These are phyloP conservation scores for Schmidtea mediterranea DNA, from an alignment of 1,140 invertebrate species.

Conservation along the genomic window DNA sequence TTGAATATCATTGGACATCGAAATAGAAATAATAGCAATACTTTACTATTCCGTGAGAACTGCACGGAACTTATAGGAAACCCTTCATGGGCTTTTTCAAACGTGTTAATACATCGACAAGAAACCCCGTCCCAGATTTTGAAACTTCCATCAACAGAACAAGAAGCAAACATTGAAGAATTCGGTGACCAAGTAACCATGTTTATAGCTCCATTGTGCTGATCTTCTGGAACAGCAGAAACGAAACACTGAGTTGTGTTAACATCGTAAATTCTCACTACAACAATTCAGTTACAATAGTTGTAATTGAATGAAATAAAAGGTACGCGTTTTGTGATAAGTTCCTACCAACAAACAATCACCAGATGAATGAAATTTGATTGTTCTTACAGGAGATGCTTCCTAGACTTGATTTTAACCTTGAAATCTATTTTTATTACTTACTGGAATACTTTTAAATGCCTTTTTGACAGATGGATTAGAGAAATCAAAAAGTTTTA, in stretches of 20 bases:
- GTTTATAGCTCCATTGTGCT: slow-evolving; percentile 60
- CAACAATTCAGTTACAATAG: slow-evolving; percentile 14
- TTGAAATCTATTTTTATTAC: not conserved
- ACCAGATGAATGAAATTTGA: slow-evolving; percentile 77
- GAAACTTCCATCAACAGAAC: slow-evolving; percentile 66
- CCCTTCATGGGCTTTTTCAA: slow-evolving; percentile 67
- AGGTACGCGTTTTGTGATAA: slow-evolving; percentile 42
- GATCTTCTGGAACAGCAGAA: slow-evolving; percentile 57
- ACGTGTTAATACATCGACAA: slow-evolving; percentile 72
- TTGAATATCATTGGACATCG: too few species aligned
- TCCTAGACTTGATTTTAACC: slow-evolving; percentile 8
- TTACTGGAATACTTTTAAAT: slow-evolving; percentile 54
- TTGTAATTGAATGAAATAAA: not conserved
- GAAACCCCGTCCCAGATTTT: slow-evolving; percentile 83
- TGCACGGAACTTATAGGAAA: slow-evolving; percentile 68
- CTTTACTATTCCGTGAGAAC: slow-evolving; percentile 40
- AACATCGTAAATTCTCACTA: slow-evolving; percentile 68
- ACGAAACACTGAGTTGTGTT: slow-evolving; percentile 85
- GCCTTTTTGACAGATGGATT: slow-evolving; percentile 93
- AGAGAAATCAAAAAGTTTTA: slow-evolving; percentile 87
- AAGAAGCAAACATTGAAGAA: slow-evolving; percentile 59
- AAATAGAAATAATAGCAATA: too few species aligned
- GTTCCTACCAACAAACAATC: slow-evolving; percentile 75
- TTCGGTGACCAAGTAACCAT: slow-evolving; percentile 44
- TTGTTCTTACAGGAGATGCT: slow-evolving; percentile 29